Evolutionary conservation across 1,140 invertebrate genomes (phyloP), one percentile per base, ranked within the genome.

Genomic region (Condylostylus longicornis): DNA sequence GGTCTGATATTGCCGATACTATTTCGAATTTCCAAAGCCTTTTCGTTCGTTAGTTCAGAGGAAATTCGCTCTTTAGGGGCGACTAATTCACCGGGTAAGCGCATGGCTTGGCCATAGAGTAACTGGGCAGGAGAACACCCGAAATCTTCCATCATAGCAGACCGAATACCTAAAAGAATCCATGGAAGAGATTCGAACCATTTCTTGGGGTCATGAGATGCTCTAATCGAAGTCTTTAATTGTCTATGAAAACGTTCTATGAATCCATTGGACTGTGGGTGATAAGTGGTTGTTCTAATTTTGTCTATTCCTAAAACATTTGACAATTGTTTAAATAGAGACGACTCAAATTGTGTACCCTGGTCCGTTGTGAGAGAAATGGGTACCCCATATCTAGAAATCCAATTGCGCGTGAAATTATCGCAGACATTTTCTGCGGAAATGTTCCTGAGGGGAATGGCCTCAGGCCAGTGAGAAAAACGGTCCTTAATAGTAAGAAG

Each of bases 381-480:
- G 5, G 60, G 59, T 48, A 28, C 33, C 19, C 23, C 40, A 44
- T 50, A 63, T 9, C 53, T 28, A 7, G 49, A 19, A 9, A 66
- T 47, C 62, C 62, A 64, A 21, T 33, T 21, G 2, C 33, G 9
- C 22, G 54, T 32, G 25, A 67, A 38, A 4, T 51, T 49, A 25
- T 35, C 10, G 4, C 42, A 43, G n/a, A 45, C 37, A 10, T 30
- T 35, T 27, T 33, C 32, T 22, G 40, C 44, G 4, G 49, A 47
- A 4, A 48, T 49, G 35, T 60, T 49, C 25, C 3, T 25, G 8
- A 57, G 18, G 0, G 63, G 58, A 13, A 57, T 29, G 10, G 49
- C 54, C 41, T 60, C 54, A 1, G 51, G 62, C 53, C 50, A 68
- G 15, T 47, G 42, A 6, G 54, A 61, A 42, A 45, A 64, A 12